Percentiles rank a stretch among this genome's conserved stretches.
Evolutionary conservation across 1,140 invertebrate species (phyloP).

Genomic region (Drosophila eugracilis): DNA sequence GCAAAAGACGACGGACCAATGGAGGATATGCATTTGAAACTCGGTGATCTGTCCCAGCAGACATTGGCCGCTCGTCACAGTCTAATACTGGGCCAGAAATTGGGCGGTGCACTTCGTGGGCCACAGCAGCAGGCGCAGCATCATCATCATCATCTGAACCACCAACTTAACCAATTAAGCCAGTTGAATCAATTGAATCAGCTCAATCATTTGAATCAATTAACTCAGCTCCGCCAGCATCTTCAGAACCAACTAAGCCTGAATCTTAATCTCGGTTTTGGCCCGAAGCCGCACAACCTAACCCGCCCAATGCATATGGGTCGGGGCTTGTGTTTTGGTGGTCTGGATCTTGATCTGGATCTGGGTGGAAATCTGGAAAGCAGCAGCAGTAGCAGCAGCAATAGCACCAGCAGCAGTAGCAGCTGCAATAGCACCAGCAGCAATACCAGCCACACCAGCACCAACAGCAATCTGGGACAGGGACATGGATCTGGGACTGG

Average conservation of each 20-base stretch:
- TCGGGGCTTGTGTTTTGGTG: not conserved
- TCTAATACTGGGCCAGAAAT: not conserved
- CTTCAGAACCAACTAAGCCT: not conserved
- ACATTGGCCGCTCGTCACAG: not conserved
- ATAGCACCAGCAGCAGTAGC: not conserved
- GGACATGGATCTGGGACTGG: slow-evolving; percentile 15
- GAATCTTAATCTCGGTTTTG: slow-evolving; percentile 7
- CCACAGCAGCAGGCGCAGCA: slow-evolving; percentile 8
- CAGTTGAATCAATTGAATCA: slow-evolving; percentile 3
- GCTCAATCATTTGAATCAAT: not conserved
- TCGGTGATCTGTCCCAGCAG: not conserved
- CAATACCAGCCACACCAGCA: not conserved
- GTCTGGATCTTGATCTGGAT: slow-evolving; percentile 1
- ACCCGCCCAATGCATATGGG: not conserved
- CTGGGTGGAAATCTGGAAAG: not conserved
- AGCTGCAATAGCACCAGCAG: slow-evolving; percentile 2
- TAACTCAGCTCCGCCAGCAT: slow-evolving; percentile 15
- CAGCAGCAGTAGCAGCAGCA: not conserved
- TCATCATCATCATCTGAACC: slow-evolving; percentile 3
- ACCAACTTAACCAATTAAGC: slow-evolving; percentile 1
- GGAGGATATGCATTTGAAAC: not conserved
- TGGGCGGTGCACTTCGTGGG: not conserved
- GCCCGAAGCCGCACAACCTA: not conserved
- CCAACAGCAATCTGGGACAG: slow-evolving; percentile 10
- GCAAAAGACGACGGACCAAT: not conserved